Base-by-base conservation (phyloP, 2,888 invertebrate species). In the Itoplectis maculator region DNA sequence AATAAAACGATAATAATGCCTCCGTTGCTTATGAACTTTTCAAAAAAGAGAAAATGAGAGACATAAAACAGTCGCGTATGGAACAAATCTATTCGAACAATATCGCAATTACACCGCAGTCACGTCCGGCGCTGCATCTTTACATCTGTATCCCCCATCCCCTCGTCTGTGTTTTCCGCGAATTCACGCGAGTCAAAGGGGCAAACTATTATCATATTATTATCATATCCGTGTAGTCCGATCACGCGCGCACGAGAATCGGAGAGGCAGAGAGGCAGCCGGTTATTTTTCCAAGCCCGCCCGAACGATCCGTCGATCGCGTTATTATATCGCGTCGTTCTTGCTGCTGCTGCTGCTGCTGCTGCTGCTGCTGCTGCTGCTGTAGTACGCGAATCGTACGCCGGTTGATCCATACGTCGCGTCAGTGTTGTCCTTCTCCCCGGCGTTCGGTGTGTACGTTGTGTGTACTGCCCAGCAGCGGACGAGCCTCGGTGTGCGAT, bases 141-240 rank as follows among this genome's bases (percentile, higher is more conserved):
- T n/a, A n/a, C n/a, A n/a, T n/a, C n/a, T n/a, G n/a, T n/a, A n/a
- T n/a, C n/a, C n/a, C n/a, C n/a, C n/a, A n/a, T n/a, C 3, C 6
- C 2, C 7, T 3, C 18, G 20, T 13, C 20, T 59, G 29, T 35
- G 29, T 56, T n/a, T 56, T 45, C n/a, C 40, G 5, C 15, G 23
- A 35, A 29, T 59, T 15, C 42, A 42, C 13, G 59, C 11, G 61
- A 13, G 0, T 42, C 29, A 47, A 47, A 45, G 47, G 35, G 59
- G 20, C 66, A 66, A 72, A 72, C 56, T 18, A n/a, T n/a, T n/a
- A n/a, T n/a, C n/a, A 15, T 51, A 79, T 63, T 69, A 69, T 79
- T 69, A 45, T 79, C 61, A 42, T 74, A 79, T 40, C 61, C 42
- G 23, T 37, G 54, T 65, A 65, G 47, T 59, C 65, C 49, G 65